These are phyloP conservation scores for Philantomba maxwellii DNA, from an alignment of 2,113 vertebrate genomes.

Conservation along the genomic window DNA sequence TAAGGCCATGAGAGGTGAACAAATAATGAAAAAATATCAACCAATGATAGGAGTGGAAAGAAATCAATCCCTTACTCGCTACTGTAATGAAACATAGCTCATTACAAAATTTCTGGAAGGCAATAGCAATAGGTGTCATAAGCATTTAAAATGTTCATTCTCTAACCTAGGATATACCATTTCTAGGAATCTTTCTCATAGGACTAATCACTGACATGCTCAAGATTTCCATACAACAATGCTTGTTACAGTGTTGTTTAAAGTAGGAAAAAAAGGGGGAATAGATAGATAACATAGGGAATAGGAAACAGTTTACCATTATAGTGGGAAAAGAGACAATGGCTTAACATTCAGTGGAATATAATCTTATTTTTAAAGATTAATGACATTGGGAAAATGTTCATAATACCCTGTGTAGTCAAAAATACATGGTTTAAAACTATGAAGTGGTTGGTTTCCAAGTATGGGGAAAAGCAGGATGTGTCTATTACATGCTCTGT, in stretches of 20 bases:
- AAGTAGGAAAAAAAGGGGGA: neutral
- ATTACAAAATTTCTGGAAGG: neutral
- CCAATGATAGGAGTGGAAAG: neutral
- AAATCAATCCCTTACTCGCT: neutral
- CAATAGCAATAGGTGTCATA: neutral
- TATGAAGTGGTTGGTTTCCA: neutral
- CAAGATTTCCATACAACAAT: neutral
- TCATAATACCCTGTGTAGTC: neutral
- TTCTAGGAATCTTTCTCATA: neutral
- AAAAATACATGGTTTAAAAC: neutral
- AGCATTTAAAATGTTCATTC: neutral
- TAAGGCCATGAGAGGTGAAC: neutral
- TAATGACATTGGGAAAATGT: neutral
- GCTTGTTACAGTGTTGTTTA: neutral
- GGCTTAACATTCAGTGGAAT: neutral
- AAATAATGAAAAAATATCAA: neutral
- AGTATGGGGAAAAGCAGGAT: neutral
- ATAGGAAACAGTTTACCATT: neutral
- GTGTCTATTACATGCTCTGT: neutral
- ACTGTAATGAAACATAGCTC: neutral
- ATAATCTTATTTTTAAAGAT: neutral
- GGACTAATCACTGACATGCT: neutral
- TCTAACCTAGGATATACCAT: neutral
- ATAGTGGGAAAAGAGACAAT: neutral
- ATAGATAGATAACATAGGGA: neutral